These are phyloP conservation scores for Eulemur mongoz DNA, from an alignment of 2,797 vertebrate genomes.

Conservation along the genomic window DNA sequence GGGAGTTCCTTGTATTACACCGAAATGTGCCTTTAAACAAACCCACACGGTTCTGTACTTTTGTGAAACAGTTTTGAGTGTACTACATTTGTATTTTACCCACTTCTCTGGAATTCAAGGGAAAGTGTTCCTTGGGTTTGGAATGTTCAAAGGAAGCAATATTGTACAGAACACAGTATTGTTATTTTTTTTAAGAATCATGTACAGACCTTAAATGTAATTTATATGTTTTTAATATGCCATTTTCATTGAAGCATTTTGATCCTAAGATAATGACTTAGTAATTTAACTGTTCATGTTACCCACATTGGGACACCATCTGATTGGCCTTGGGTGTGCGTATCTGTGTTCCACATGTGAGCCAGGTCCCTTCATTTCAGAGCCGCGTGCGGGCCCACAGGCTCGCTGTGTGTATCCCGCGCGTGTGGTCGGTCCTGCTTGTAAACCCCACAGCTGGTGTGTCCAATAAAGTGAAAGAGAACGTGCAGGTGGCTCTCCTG, in stretches of 20 bases:
- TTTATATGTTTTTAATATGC: slow-evolving; percentile 90
- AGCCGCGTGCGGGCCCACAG: slow-evolving; percentile 40
- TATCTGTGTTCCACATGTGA: slow-evolving; percentile 74
- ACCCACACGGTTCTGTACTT: not conserved
- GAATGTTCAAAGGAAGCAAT: slow-evolving; percentile 78
- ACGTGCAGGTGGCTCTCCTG: not conserved
- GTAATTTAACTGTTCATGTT: slow-evolving; percentile 87
- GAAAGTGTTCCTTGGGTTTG: slow-evolving; percentile 69
- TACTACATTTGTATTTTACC: slow-evolving; percentile 19
- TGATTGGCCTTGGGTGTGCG: slow-evolving; percentile 75
- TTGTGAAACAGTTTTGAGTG: slow-evolving; percentile 45
- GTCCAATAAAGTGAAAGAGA: slow-evolving; percentile 88
- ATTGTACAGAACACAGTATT: slow-evolving; percentile 79
- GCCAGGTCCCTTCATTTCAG: slow-evolving; percentile 86
- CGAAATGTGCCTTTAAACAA: slow-evolving; percentile 67
- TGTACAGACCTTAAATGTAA: slow-evolving; percentile 92
- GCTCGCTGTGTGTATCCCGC: slow-evolving; percentile 70
- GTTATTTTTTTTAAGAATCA: slow-evolving; percentile 82
- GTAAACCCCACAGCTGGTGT: slow-evolving; percentile 81
- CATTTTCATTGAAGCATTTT: slow-evolving; percentile 81
- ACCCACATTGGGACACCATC: slow-evolving; percentile 77
- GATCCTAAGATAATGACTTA: slow-evolving; percentile 81
- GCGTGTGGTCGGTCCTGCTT: slow-evolving; percentile 76
- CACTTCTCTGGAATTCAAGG: slow-evolving; percentile 54
- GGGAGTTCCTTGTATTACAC: not conserved